These are phyloP conservation scores for Phragmatobia fuliginosa DNA, from an alignment of 2,888 invertebrate species.

Conservation along the genomic window DNA sequence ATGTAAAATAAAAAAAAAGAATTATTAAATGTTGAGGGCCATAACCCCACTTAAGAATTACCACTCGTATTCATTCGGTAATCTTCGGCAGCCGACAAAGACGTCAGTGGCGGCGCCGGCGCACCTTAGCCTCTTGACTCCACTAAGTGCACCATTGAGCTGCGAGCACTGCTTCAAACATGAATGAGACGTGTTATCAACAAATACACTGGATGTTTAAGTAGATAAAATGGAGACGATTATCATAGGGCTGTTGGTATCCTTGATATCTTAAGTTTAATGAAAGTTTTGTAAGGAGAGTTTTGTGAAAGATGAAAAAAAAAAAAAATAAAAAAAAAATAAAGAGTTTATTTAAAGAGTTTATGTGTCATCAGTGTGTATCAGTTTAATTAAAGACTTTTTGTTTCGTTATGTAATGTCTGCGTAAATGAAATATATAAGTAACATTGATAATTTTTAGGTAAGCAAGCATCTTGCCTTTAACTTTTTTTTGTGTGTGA, in stretches of 20 bases:
- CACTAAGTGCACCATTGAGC: conserved; percentile 43
- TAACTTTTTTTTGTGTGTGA: too few species aligned
- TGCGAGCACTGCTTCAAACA: conserved; percentile 31
- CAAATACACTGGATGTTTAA: conserved; percentile 20
- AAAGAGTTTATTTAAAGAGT: too few species aligned
- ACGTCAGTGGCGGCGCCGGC: conserved; percentile 55
- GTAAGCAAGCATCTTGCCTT: too few species aligned
- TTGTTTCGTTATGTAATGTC: too few species aligned
- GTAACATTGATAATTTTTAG: too few species aligned
- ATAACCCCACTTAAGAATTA: conserved; percentile 47
- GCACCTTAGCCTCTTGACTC: conserved; percentile 68
- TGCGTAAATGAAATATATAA: too few species aligned
- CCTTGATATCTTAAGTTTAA: background rate
- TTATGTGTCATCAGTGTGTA: too few species aligned
- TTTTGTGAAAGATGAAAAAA: background rate
- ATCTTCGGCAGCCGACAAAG: conserved; percentile 62
- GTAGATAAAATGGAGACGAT: conserved; percentile 7
- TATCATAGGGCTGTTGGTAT: background rate
- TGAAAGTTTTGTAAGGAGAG: background rate
- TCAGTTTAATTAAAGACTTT: too few species aligned
- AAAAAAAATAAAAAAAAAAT: too few species aligned
- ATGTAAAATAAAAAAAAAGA: background rate
- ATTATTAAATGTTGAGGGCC: conserved; percentile 31
- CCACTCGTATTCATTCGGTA: conserved; percentile 47
- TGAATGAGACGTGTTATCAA: conserved; percentile 44